Conservation (phyloP, 2,113 vertebrate genomes). For the Nerophis ophidion region DNA sequence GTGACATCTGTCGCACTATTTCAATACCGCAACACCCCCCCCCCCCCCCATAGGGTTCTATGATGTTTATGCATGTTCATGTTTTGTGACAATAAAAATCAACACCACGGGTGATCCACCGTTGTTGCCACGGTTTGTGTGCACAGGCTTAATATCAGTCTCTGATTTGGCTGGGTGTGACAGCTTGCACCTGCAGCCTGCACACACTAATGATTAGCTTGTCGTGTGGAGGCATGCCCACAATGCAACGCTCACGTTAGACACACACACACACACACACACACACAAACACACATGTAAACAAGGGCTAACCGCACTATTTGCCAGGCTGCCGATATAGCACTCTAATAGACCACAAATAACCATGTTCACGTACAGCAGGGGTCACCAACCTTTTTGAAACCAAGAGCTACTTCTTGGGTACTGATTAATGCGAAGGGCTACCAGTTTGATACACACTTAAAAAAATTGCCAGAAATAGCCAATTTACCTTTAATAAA, state of each 20-base stretch:
- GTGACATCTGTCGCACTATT: slow-evolving; percentile 43
- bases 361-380: background rate
- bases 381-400: too few relatives aligned
- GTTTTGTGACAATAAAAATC: slow-evolving; percentile 19
- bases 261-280: too few relatives aligned
- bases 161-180: slow-evolving; percentile 23
- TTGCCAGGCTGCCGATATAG: slow-evolving; percentile 6
- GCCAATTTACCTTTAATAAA: too few relatives aligned
- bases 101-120: slow-evolving; percentile 24
- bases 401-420: too few relatives aligned
- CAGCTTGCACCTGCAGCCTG: slow-evolving; percentile 8
- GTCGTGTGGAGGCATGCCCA: slow-evolving; percentile 28
- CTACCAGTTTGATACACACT: too few relatives aligned
- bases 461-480: too few relatives aligned
- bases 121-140: slow-evolving; percentile 25
- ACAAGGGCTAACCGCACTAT: background rate
- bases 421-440: too few relatives aligned
- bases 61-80: slow-evolving; percentile 2
- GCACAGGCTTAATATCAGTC: slow-evolving; percentile 28
- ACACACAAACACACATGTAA: background rate
- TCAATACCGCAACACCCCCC: background rate
- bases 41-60: slow-evolving; percentile 23
- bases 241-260: slow-evolving; percentile 6
- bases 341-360: background rate
- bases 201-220: slow-evolving; percentile 19